Conservation (phyloP, 2,797 vertebrate genomes). For the Triplophysa bombifrons region DNA sequence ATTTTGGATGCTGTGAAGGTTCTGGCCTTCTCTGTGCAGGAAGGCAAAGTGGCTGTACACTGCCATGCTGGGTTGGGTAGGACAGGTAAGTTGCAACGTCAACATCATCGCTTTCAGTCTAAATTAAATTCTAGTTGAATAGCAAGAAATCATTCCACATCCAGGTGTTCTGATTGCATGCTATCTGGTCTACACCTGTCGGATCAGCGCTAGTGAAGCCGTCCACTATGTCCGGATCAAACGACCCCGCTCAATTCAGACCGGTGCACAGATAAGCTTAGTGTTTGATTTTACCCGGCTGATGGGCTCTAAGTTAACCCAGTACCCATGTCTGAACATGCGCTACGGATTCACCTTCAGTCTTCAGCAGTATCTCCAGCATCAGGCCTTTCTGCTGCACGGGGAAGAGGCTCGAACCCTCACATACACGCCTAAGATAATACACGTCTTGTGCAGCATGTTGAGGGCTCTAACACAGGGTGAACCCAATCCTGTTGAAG, state of each 20-base stretch:
- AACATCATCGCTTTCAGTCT: constrained; percentile 3
- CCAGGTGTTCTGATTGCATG: constrained; percentile 83
- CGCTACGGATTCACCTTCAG: constrained; percentile 73
- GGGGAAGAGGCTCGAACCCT: constrained; percentile 78
- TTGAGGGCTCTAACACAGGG: constrained; percentile 75
- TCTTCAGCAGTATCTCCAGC: constrained; percentile 76
- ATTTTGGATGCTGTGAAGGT: constrained; percentile 83
- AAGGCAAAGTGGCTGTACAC: constrained; percentile 82
- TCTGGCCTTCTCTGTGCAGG: constrained; percentile 78
- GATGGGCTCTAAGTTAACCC: constrained; percentile 72
- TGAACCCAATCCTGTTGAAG: constrained; percentile 59
- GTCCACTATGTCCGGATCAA: constrained; percentile 81
- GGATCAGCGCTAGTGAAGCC: constrained; percentile 79
- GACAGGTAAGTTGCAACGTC: constrained; percentile 70
- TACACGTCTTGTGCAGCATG: constrained; percentile 77
- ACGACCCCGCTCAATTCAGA: constrained; percentile 82
- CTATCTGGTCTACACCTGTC: constrained; percentile 80
- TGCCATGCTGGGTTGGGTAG: constrained; percentile 85
- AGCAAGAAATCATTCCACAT: background rate
- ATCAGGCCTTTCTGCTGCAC: constrained; percentile 78
- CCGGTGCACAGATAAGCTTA: constrained; percentile 77
- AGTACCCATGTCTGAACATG: constrained; percentile 73
- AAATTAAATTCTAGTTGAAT: background rate
- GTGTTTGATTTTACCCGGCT: constrained; percentile 82
- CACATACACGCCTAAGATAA: constrained; percentile 78